phyloP scores from a whole-genome alignment of 2,113 vertebrate genomes.

The Eulemur macaco region DNA sequence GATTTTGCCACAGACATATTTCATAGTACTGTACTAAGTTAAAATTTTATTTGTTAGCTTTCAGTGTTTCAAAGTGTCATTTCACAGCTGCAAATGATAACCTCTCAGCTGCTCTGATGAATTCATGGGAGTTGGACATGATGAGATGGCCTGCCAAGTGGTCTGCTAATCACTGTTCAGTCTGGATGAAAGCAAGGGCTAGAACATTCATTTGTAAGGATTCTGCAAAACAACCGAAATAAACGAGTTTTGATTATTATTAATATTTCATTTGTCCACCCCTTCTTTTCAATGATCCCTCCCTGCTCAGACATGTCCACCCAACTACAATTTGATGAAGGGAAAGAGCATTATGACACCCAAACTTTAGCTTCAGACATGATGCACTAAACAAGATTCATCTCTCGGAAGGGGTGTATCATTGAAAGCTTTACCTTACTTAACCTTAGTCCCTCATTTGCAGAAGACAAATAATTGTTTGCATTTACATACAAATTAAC shows the following conservation, averaged over 20 bases:
- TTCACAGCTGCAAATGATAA: constrained; percentile 31
- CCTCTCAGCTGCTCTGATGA: not conserved
- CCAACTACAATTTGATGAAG: not conserved
- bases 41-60: constrained; percentile 17
- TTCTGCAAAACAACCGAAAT: not conserved
- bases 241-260: not conserved
- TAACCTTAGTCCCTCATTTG: not conserved
- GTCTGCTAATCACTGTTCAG: not conserved
- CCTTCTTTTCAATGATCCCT: not conserved
- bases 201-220: not conserved
- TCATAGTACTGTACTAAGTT: constrained; percentile 39
- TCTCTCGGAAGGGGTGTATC: not conserved
- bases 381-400: not conserved
- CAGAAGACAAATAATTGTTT: not conserved
- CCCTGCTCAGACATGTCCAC: no score
- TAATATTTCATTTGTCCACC: not conserved
- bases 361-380: not conserved
- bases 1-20: constrained; percentile 36
- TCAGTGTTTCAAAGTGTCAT: not conserved
- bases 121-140: not conserved
- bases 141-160: not conserved
- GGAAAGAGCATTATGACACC: not conserved
- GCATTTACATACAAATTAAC: not conserved
- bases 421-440: not conserved
- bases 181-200: not conserved